A percentile compares a stretch with the other conserved stretches of the same genome.
phyloP scores from a whole-genome alignment of 2,888 invertebrate species.

The Meteorus colon region DNA sequence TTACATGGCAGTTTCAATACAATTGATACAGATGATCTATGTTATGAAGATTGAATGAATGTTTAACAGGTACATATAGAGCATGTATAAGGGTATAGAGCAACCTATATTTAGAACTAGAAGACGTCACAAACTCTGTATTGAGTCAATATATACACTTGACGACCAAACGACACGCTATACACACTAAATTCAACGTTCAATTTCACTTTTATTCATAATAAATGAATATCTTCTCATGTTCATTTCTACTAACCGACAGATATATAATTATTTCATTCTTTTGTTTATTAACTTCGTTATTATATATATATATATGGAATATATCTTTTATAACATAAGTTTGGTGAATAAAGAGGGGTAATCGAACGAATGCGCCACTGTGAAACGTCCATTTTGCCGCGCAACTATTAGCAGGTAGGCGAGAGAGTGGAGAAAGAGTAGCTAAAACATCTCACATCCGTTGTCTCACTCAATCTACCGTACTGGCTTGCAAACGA shows the following conservation, averaged over 20 bases:
- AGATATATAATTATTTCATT: background rate
- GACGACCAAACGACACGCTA: background rate
- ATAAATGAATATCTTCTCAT: no score
- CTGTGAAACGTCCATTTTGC: conserved; percentile 52
- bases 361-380: conserved; percentile 35
- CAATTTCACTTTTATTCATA: no score
- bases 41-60: no score
- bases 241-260: no score
- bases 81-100: no score
- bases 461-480: conserved; percentile 20
- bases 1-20: no score
- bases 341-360: conserved; percentile 22
- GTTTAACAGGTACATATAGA: no score
- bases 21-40: no score
- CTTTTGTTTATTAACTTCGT: background rate
- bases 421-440: conserved; percentile 41
- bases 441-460: conserved; percentile 4
- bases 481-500: conserved; percentile 31
- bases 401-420: conserved; percentile 55
- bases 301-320: background rate
- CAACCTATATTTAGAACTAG: background rate
- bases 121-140: conserved; percentile 27
- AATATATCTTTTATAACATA: no score
- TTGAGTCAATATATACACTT: background rate
- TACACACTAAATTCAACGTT: no score